Evolutionary conservation across 2,797 vertebrate species (phyloP).

Genomic region (Danio choprae): DNA sequence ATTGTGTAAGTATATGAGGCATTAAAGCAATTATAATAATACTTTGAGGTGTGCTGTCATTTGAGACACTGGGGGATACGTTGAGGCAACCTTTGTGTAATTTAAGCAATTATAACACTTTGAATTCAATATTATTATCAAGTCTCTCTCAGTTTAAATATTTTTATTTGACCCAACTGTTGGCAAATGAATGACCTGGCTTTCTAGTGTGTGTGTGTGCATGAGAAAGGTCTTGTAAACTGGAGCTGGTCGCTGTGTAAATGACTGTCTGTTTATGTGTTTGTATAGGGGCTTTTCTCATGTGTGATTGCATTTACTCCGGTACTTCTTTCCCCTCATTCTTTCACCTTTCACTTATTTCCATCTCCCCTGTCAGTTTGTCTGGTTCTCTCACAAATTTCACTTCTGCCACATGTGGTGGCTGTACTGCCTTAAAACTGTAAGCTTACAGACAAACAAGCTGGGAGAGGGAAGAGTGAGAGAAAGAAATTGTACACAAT

Average conservation of each 20-base stretch:
- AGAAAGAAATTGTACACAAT: background rate
- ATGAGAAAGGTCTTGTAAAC: background rate
- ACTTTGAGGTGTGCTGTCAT: background rate
- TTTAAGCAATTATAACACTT: background rate
- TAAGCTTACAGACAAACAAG: background rate
- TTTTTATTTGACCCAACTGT: background rate
- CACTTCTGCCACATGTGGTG: background rate
- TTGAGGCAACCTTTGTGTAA: background rate
- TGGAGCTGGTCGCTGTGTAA: background rate
- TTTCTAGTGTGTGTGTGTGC: background rate
- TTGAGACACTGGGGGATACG: background rate
- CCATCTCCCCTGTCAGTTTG: background rate
- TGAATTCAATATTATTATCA: background rate
- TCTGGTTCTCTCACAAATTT: background rate
- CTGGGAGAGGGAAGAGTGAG: background rate
- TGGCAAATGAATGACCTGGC: background rate
- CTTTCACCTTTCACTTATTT: background rate
- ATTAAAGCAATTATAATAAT: background rate
- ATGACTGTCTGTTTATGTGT: background rate
- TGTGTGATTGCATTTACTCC: background rate
- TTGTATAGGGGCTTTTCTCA: background rate
- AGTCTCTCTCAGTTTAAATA: background rate
- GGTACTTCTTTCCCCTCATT: background rate
- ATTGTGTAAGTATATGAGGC: constrained; percentile 10
- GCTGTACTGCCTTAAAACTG: background rate